phyloP scores from a whole-genome alignment of 1,140 invertebrate genomes.

The Dreissena polymorpha region DNA sequence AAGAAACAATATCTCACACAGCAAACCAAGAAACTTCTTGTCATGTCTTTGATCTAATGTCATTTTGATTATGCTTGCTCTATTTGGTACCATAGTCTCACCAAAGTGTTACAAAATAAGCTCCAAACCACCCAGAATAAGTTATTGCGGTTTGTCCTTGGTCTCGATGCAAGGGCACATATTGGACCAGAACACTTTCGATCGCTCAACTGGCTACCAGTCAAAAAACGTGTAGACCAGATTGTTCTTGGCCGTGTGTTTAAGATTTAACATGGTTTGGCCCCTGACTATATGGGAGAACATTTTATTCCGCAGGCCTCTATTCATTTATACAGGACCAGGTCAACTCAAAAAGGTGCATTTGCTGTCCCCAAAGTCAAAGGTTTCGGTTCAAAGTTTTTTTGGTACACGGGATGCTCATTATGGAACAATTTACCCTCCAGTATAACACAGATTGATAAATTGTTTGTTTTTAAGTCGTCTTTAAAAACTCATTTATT shows the following conservation, averaged over 20 bases:
- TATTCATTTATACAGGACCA: constrained; percentile 15
- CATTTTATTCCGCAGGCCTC: constrained; percentile 6
- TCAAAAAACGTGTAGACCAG: constrained; percentile 1
- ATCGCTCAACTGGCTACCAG: constrained; percentile 28
- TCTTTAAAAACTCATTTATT: too few relatives aligned
- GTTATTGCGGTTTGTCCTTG: constrained; percentile 23
- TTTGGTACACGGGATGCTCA: constrained; percentile 20
- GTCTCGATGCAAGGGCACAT: constrained; percentile 24
- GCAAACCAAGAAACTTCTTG: constrained; percentile 25
- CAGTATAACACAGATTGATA: background rate
- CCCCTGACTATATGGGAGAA: constrained; percentile 14
- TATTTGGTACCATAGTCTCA: constrained; percentile 33
- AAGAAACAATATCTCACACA: constrained; percentile 33
- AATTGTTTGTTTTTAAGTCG: constrained; percentile 20
- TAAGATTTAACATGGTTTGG: background rate
- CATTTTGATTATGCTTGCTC: constrained; percentile 42
- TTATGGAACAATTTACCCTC: constrained; percentile 29
- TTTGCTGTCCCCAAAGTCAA: constrained; percentile 34
- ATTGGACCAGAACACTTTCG: constrained; percentile 8
- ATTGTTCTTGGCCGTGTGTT: constrained; percentile 30
- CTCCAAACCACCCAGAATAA: constrained; percentile 26
- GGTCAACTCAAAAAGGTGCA: constrained; percentile 16
- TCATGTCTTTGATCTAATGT: constrained; percentile 6
- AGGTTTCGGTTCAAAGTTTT: constrained; percentile 32
- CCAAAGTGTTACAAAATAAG: constrained; percentile 7